A percentile compares a stretch with the other conserved stretches of the same genome.
Conservation (phyloP, 2,113 vertebrate species). For the Addax nasomaculatus region DNA sequence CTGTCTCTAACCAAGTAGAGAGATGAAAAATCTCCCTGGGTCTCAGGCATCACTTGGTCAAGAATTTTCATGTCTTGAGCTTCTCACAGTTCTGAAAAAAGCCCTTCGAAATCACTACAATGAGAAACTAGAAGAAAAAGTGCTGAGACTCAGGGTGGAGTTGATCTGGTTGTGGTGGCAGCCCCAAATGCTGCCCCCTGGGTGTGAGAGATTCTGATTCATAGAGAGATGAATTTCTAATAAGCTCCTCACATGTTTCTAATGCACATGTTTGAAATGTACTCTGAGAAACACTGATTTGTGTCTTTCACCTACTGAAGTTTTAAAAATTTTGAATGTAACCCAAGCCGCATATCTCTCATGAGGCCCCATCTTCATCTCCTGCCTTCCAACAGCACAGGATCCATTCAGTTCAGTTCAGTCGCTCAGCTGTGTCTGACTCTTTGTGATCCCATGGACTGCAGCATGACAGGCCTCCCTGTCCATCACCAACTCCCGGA, state of each 20-base stretch:
- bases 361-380: not conserved
- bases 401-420: not conserved
- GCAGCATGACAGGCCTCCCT: not conserved
- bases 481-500: not conserved
- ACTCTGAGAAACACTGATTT: not conserved
- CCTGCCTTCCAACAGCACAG: not conserved
- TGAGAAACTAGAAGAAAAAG: not conserved
- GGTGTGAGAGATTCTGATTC: not conserved
- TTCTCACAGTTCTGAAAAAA: not conserved
- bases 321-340: not conserved
- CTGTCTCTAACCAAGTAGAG: not conserved
- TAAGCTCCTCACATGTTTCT: not conserved
- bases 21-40: not conserved
- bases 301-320: not conserved
- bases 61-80: not conserved
- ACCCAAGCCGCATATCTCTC: not conserved
- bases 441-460: not conserved
- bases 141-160: not conserved
- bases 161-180: not conserved
- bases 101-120: not conserved
- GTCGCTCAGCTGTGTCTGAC: rapidly evolving
- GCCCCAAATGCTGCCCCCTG: not conserved
- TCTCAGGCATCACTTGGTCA: not conserved
- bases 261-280: not conserved
- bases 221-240: not conserved